Evolutionary conservation across 2,797 vertebrate genomes (phyloP).

Genomic region (Sphaeramia orbicularis): DNA sequence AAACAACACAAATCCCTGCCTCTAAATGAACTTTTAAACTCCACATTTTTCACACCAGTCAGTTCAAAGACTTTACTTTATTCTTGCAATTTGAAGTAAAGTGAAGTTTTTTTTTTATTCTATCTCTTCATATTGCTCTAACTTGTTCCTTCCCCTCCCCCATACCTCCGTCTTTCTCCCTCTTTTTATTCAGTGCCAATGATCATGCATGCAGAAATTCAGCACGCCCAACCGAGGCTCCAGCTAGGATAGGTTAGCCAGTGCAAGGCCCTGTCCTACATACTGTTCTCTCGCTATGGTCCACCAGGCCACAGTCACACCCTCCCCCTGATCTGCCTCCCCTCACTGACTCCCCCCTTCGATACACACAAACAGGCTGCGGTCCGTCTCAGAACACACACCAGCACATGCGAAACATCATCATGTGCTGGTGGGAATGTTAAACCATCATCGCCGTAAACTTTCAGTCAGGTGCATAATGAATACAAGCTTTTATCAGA

Average conservation of each 20-base stretch:
- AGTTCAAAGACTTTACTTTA: conserved; percentile 5
- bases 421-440: conserved; percentile 61
- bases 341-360: conserved; percentile 44
- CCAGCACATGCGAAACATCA: conserved; percentile 57
- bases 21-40: neutral
- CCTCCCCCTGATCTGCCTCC: conserved; percentile 68
- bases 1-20: conserved; percentile 14
- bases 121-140: conserved; percentile 50
- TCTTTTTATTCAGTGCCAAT: conserved; percentile 88
- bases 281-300: conserved; percentile 78
- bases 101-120: conserved; percentile 13
- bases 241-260: conserved; percentile 88
- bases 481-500: neutral
- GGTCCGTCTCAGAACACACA: conserved; percentile 51
- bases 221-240: conserved; percentile 87
- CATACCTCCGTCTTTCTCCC: conserved; percentile 63
- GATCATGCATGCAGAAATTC: conserved; percentile 99
- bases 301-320: conserved; percentile 70
- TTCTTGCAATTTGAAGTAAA: conserved; percentile 12
- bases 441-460: conserved; percentile 52
- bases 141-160: conserved; percentile 71
- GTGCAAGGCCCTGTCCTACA: conserved; percentile 81
- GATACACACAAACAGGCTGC: conserved; percentile 52
- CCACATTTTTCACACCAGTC: neutral
- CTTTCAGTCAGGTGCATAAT: conserved; percentile 54